These are phyloP conservation scores for Stigmatopora nigra DNA, from an alignment of 2,113 vertebrate species.

Conservation along the genomic window DNA sequence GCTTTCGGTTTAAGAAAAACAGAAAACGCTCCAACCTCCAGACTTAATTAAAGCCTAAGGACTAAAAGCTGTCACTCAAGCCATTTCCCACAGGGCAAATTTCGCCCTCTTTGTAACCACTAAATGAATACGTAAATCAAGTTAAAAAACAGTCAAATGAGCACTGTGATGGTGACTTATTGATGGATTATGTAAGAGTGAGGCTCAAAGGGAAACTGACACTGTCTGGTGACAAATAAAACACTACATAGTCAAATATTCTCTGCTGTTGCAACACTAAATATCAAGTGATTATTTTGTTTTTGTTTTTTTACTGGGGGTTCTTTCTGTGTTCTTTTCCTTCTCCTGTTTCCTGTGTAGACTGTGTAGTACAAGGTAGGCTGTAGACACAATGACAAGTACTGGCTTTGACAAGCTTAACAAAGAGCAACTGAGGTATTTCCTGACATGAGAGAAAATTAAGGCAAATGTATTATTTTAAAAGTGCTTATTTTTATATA, in stretches of 20 bases:
- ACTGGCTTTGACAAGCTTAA: constrained; percentile 11
- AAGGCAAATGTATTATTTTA: not conserved
- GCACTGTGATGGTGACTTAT: not conserved
- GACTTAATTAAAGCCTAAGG: not conserved
- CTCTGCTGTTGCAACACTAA: constrained; percentile 8
- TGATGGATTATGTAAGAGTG: not conserved
- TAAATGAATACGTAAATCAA: constrained; percentile 5
- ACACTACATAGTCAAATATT: not conserved
- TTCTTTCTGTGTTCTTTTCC: constrained; percentile 37
- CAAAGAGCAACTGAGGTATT: not conserved
- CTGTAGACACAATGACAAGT: constrained; percentile 31
- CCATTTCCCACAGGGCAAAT: not conserved
- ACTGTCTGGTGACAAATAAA: constrained; percentile 2
- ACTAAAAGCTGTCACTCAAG: not conserved
- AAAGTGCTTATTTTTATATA: not conserved
- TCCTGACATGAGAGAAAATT: constrained; percentile 5
- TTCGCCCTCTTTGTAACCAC: not conserved
- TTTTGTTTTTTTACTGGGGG: constrained; percentile 23
- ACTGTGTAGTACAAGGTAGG: constrained; percentile 21
- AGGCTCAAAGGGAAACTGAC: not conserved
- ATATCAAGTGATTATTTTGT: not conserved
- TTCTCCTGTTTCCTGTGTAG: constrained; percentile 38
- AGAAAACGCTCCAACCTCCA: not conserved
- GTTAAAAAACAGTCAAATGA: not conserved
- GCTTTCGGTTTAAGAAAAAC: not conserved